Base-by-base conservation (phyloP, 2,113 vertebrate species). In the Cephalopholis sonnerati region DNA sequence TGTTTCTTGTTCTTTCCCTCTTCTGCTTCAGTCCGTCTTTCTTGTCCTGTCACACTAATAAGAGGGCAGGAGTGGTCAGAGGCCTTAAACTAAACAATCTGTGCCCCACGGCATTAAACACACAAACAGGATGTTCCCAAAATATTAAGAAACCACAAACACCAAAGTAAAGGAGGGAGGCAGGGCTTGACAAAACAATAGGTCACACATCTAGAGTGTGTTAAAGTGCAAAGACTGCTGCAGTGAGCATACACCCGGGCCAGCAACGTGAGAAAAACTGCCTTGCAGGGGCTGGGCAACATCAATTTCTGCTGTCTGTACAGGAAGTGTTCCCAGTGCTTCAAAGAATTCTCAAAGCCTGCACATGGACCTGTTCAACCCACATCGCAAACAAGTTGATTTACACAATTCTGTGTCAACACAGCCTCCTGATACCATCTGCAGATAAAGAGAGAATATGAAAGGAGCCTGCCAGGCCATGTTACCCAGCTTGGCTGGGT, bases 81-180 rank as follows among this genome's bases (percentile, higher is more conserved):
- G 74, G 64, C 55, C 48, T 83, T 71, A 78, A 91, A 77, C 81
- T 61, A 82, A 89, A 91, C 83, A 80, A 88, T 83, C 69, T 81
- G 74, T 74, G 89, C 63, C 73, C 61, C 7, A 3, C 51, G 11
- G 72, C 77, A 71, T 73, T 83, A 87, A 88, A 88, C 53, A 58
- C 76, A 89, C 84, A 93, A 93, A 95, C 90, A 93, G 92, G 92
- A 93, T 92, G 90, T 93, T 89, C 87, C 83, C 65, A 77, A 93
- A 93, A 91, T 87, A 91, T 88, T 85, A 82, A 83, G 62, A 87
- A 88, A 82, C 73, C 77, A 78, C 69, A 91, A 85, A 83, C 77
- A 83, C 79, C 86, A 78, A 73, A 82, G 77, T 71, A 71, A 81
- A 81, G 89, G 48, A 74, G 76, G 66, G 73, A 84, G 84, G 79